These are phyloP conservation scores for Ardeotis arabs DNA, from an alignment of 2,113 vertebrate genomes.

Conservation along the genomic window DNA sequence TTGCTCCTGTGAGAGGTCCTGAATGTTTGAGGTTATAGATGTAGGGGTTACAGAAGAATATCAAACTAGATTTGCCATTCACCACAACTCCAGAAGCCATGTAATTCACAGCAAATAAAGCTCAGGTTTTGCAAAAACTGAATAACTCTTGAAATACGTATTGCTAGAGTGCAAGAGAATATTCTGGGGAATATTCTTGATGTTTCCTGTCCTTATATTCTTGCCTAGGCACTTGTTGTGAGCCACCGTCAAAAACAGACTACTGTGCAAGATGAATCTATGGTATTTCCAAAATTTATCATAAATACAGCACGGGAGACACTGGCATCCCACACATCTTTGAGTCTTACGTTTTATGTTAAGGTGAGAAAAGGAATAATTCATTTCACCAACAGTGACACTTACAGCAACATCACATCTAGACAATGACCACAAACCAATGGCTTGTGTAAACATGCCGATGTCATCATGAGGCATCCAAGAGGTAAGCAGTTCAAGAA, in stretches of 20 bases:
- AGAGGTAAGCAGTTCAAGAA: not conserved
- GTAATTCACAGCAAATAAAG: not conserved
- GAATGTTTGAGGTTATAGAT: not conserved
- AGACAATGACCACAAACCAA: not conserved
- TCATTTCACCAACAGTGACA: not conserved
- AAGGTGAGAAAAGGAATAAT: not conserved
- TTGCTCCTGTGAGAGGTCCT: not conserved
- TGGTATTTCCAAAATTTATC: not conserved
- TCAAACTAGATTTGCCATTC: not conserved
- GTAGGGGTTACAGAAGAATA: not conserved
- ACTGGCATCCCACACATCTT: not conserved
- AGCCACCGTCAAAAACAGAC: not conserved
- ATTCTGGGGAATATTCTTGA: not conserved
- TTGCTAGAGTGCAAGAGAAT: not conserved
- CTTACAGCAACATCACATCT: not conserved
- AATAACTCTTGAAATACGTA: not conserved
- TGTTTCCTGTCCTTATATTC: not conserved
- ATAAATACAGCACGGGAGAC: not conserved
- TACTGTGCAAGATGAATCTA: not conserved
- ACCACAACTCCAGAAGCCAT: not conserved
- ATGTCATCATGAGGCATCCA: not conserved
- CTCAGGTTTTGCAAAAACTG: not conserved
- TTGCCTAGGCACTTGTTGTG: not conserved
- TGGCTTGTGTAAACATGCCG: not conserved
- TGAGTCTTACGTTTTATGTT: not conserved